phyloP scores from a whole-genome alignment of 2,797 vertebrate species.

The Ataeniobius toweri region DNA sequence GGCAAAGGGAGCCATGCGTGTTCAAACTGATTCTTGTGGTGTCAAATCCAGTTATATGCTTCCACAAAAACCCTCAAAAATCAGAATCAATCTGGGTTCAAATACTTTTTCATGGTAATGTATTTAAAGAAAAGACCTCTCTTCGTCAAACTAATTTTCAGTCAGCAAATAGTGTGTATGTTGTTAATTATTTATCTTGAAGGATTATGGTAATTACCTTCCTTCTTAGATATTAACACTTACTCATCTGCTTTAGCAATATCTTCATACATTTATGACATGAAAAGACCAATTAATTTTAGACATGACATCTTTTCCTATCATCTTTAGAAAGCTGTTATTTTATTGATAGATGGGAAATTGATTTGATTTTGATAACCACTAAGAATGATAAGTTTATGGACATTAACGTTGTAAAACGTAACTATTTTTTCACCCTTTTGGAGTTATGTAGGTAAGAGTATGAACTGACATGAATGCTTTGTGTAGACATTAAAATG shows the following conservation, averaged over 20 bases:
- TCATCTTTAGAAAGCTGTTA: not conserved
- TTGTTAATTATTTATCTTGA: not conserved
- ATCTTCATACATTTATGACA: not conserved
- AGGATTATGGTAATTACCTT: not conserved
- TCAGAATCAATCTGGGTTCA: too few species aligned
- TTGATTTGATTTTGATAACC: not conserved
- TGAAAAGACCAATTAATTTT: not conserved
- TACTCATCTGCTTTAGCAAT: not conserved
- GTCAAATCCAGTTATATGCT: not conserved
- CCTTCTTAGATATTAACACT: not conserved
- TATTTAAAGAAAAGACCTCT: too few species aligned
- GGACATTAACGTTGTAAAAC: not conserved
- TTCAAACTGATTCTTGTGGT: not conserved
- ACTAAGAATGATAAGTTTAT: not conserved
- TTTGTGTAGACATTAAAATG: not conserved
- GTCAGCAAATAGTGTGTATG: too few species aligned
- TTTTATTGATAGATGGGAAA: too few species aligned
- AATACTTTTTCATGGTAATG: too few species aligned
- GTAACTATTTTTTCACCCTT: not conserved
- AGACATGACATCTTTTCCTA: not conserved
- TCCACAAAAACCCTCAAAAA: too few species aligned
- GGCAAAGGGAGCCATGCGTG: not conserved
- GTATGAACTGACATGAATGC: not conserved
- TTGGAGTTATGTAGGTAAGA: not conserved
- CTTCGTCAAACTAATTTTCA: too few species aligned